Evolutionary conservation across 2,113 vertebrate genomes (phyloP).

Genomic region (Galeopterus variegatus): DNA sequence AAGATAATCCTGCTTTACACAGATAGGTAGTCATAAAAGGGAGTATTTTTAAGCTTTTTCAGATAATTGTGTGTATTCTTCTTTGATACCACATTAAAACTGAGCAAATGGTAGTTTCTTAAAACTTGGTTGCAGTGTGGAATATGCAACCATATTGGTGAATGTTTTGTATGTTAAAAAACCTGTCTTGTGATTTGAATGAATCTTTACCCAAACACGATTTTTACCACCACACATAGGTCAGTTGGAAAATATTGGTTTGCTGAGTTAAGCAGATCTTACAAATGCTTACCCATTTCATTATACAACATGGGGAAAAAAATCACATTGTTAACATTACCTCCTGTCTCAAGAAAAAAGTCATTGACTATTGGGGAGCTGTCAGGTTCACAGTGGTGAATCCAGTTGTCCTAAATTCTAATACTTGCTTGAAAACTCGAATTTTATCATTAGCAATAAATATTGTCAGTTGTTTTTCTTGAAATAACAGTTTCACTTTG

Average conservation of each 20-base stretch:
- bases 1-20: not conserved
- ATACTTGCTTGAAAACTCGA: constrained; percentile 27
- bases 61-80: not conserved
- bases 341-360: not conserved
- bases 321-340: not conserved
- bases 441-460: constrained; percentile 56
- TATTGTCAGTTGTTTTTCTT: constrained; percentile 25
- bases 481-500: constrained; percentile 42
- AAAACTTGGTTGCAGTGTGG: not conserved
- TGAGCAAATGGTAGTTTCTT: not conserved
- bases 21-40: not conserved
- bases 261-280: constrained; percentile 6
- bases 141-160: constrained; percentile 16
- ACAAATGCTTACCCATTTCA: constrained; percentile 19
- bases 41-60: constrained; percentile 25
- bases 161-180: constrained; percentile 45
- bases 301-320: not conserved
- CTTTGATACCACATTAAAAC: constrained; percentile 49
- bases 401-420: not conserved
- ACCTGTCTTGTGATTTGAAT: constrained; percentile 10
- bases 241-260: constrained; percentile 21
- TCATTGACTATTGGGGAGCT: not conserved
- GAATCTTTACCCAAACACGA: not conserved
- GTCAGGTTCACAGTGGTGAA: not conserved
- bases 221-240: not conserved